Base-by-base conservation (phyloP, 2,113 vertebrate species). In the Ochotona curzoniae region DNA sequence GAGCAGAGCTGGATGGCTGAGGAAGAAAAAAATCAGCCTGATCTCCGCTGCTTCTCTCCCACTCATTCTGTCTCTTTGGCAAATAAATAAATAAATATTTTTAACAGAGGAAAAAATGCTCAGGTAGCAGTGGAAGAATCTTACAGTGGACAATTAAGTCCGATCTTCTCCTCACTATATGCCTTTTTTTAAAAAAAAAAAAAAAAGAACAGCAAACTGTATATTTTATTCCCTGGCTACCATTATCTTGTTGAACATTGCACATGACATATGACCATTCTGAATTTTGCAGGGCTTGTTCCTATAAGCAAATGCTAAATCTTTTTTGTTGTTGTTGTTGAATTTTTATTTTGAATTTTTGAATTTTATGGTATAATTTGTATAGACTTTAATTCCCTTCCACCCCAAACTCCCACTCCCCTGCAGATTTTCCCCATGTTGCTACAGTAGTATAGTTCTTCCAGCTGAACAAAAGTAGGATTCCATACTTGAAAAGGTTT, bases 251-350 rank as follows among this genome's bases (percentile, higher is more conserved):
- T 26, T 78, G 47, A 28, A 74, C 51, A 47, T 26, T 78, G 47
- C 28, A 74, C 51, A 47, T 26, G 49, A 17, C 6, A 21, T 5
- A n/a, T 20, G 57, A n/a, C 28, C 15, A 67, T 75, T 95, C 9
- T 79, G 74, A 92, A 76, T 30, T 73, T 82, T 83, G 15, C 26
- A 69, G 61, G 8, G 38, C 67, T 79, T 6, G 2, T 54, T 85
- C 88, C 15, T 73, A 79, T 69, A 83, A 49, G 67, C 15, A 92
- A 80, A 11, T 94, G 32, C 17, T 80, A 25, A 87, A 30, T 93
- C 17, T 71, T 89, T 44, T 44, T 44, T 44, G 38, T 44, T 44
- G 38, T 44, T 44, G 38, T 44, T 44, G 38, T 44, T 44, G 38
- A 44, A 44, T 44, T 44, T 44, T 44, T 44, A 44, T 44, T 44